Base-by-base conservation (phyloP, 2,888 invertebrate species). In the Drosophila testacea region DNA sequence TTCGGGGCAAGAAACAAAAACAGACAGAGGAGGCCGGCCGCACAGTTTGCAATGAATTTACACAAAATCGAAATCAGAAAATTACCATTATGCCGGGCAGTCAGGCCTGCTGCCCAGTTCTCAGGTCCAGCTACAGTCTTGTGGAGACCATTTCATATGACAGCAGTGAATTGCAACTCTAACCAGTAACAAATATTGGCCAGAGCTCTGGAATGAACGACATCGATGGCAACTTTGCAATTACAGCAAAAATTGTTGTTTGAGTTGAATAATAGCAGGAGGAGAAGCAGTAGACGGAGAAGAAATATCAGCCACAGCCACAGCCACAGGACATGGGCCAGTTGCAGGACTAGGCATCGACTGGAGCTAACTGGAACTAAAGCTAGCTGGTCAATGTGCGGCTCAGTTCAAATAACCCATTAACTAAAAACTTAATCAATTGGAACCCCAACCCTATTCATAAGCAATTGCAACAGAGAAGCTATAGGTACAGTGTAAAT, bases 381-480 rank as follows among this genome's bases (percentile, higher is more conserved):
- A 22, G 13, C n/a, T 34, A 42, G 11, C 32, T 67, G 66, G 67
- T 60, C 56, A 63, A 38, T 62, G 54, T 50, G 67, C 44, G 55
- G 64, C 63, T 63, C 74, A 82, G 83, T 81, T 78, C 88, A 90
- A 89, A 91, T 90, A 90, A 89, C 90, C 90, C 87, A 91, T 90
- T 90, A 91, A 90, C 88, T 90, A 83, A 86, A 90, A 85, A 88
- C 90, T 90, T 90, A 90, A 91, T 90, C 90, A 90, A 91, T 90
- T 90, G 91, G 90, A 90, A 91, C 88, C 84, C 62, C 79, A 82
- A 51, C 51, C 76, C 46, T 71, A 65, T 71, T 76, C 79, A 75
- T 68, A 75, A 65, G 62, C 75, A 50, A 13, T 71, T 67, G 72
- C 75, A 62, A 71, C 59, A 34, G 57, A 52, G 41, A 22, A 52